These are phyloP conservation scores for Frankliniella intonsa DNA, from an alignment of 2,888 invertebrate species.

Conservation along the genomic window DNA sequence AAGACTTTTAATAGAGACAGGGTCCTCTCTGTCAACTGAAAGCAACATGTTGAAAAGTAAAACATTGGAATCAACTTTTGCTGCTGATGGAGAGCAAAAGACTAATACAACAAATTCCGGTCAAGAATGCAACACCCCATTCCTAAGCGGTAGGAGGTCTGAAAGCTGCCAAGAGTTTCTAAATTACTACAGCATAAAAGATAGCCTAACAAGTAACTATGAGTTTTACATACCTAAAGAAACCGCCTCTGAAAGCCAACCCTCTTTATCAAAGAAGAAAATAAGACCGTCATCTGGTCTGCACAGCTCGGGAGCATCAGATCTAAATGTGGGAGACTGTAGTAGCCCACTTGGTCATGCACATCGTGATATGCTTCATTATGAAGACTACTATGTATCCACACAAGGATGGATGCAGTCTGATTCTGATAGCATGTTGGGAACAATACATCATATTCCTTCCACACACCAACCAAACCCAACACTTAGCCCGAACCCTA, in stretches of 20 bases:
- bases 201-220: not conserved
- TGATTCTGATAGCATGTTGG: conserved; percentile 5
- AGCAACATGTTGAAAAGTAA: not conserved
- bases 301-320: not conserved
- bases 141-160: not conserved
- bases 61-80: not conserved
- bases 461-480: not conserved
- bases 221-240: not conserved
- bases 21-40: not conserved
- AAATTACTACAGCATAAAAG: not conserved
- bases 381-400: not conserved
- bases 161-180: not conserved
- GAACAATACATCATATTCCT: not conserved
- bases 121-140: not conserved
- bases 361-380: conserved; percentile 44
- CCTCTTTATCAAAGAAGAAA: not conserved
- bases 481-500: not conserved
- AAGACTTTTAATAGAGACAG: not conserved
- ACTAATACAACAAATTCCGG: not conserved
- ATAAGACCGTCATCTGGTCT: not conserved
- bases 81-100: not conserved
- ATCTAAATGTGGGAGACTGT: conserved; percentile 37
- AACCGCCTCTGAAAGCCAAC: not conserved
- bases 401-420: not conserved
- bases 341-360: conserved; percentile 43